phyloP scores from a whole-genome alignment of 2,888 invertebrate species.

The Coenonympha glycerion region DNA sequence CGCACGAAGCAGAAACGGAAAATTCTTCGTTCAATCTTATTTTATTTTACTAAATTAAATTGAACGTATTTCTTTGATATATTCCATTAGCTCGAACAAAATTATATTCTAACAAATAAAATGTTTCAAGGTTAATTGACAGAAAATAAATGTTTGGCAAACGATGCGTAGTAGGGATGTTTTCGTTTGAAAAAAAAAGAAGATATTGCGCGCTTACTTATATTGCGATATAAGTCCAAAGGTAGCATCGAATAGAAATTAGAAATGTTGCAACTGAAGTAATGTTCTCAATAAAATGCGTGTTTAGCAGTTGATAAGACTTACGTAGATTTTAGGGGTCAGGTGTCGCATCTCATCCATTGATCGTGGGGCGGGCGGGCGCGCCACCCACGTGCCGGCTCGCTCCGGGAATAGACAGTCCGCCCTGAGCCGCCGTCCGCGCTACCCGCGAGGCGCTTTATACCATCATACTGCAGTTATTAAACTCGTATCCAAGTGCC shows the following conservation, averaged over 20 bases:
- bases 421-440: slow-evolving; percentile 51
- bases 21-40: too few relatives aligned
- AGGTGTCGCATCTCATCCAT: slow-evolving; percentile 66
- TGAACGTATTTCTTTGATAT: too few relatives aligned
- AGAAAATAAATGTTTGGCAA: too few relatives aligned
- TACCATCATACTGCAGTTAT: background rate
- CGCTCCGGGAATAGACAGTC: slow-evolving; percentile 70
- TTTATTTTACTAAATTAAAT: too few relatives aligned
- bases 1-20: too few relatives aligned
- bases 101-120: too few relatives aligned
- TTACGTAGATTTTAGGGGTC: slow-evolving; percentile 32
- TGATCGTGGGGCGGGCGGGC: slow-evolving; percentile 57
- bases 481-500: slow-evolving; percentile 16
- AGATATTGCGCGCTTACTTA: too few relatives aligned
- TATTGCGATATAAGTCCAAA: background rate
- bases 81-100: too few relatives aligned
- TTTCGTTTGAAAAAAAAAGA: too few relatives aligned
- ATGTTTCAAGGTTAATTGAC: too few relatives aligned
- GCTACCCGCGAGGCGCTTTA: slow-evolving; percentile 42
- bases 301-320: slow-evolving; percentile 14
- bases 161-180: too few relatives aligned
- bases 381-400: slow-evolving; percentile 64
- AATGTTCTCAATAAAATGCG: slow-evolving; percentile 6
- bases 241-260: background rate
- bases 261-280: background rate